Evolutionary conservation across 2,113 vertebrate species (phyloP).

Genomic region (Clarias macrocephalus): DNA sequence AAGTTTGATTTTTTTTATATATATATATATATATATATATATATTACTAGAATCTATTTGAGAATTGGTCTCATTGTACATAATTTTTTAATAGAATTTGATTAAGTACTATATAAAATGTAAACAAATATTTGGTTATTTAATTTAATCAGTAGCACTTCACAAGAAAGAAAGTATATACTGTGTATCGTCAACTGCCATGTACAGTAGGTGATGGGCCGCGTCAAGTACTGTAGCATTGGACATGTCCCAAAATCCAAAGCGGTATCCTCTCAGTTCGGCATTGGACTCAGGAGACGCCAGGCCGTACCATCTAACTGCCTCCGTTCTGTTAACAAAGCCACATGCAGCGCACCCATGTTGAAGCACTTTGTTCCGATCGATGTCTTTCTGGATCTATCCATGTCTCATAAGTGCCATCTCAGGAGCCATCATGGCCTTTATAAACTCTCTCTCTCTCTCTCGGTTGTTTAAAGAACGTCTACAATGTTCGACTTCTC

Average conservation of each 20-base stretch:
- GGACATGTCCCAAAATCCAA: not conserved
- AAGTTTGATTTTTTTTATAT: too few relatives aligned
- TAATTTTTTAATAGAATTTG: not conserved
- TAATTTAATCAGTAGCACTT: not conserved
- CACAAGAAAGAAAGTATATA: not conserved
- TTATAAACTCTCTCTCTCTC: not conserved
- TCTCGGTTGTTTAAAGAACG: not conserved
- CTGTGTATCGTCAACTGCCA: too few relatives aligned
- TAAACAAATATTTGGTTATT: not conserved
- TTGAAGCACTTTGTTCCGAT: not conserved
- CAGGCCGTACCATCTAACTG: not conserved
- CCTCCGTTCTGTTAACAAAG: not conserved
- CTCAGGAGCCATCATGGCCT: not conserved
- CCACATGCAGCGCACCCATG: not conserved
- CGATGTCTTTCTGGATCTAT: not conserved
- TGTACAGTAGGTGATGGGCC: not conserved
- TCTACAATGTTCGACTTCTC: not conserved
- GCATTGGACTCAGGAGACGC: not conserved
- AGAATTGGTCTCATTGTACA: not conserved
- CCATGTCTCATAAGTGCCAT: not conserved
- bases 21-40: too few relatives aligned
- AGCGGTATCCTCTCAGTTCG: not conserved
- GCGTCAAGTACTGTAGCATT: not conserved
- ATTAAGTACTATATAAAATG: not conserved
- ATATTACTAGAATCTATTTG: too few relatives aligned